Evolutionary conservation across 2,888 invertebrate genomes (phyloP), one percentile per base, ranked within the genome.

Genomic region (Exocentrus adspersus): DNA sequence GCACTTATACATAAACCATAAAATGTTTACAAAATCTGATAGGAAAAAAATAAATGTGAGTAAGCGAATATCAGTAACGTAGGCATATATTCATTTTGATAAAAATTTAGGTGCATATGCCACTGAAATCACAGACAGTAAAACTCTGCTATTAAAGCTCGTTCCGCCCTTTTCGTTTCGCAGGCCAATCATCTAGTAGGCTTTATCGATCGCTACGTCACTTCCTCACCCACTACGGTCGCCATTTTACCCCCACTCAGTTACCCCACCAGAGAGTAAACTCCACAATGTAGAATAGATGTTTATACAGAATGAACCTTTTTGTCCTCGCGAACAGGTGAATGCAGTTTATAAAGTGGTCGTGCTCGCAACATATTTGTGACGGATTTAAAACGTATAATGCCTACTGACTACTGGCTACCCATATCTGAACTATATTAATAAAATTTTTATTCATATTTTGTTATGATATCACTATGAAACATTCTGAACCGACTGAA

Each of bases 161-260:
- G 75, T 73, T 70, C 75, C 77, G 75, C 78, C 79, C 71, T 73
- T 73, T 72, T 72, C 71, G 72, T 73, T 74, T 72, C 73, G 67
- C 75, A 76, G 75, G 71, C 82, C 82, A 82, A 82, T 82, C 80
- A 77, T 74, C 75, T 76, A 70, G 74, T 75, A 76, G 71, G 79
- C 77, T 75, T 74, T 83, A 83, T 83, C 82, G 83, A 83, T 83
- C 82, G 79, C 76, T 75, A 79, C 81, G 81, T 81, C 81, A 80
- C 79, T 80, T 79, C 78, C 78, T 78, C 76, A 76, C 78, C 79
- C 78, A 78, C 79, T 67, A 70, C 71, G 72, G 80, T 75, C 80
- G 81, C 81, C 81, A 81, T 81, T 80, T 80, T 81, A 78, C 77
- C 77, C 79, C 78, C 77, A 72, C 70, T 64, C 65, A 58, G 60